A percentile compares a stretch with the other conserved stretches of the same genome.
Conservation (phyloP, 2,113 vertebrate species). For the Climacteris rufus region DNA sequence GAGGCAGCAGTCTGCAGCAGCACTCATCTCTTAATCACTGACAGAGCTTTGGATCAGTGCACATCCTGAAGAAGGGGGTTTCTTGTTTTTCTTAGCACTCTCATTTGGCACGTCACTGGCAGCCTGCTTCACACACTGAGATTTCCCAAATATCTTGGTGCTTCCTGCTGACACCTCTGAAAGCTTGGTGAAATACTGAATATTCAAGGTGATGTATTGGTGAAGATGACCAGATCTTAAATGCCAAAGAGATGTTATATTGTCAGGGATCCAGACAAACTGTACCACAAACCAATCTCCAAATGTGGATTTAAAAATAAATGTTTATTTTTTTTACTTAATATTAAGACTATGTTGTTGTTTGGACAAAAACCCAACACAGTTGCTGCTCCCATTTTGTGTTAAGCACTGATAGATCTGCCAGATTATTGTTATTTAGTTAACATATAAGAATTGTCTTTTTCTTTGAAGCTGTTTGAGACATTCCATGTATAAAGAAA, state of each 20-base stretch:
- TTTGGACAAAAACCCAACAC: background rate
- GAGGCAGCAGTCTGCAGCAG: background rate
- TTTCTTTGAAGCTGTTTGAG: background rate
- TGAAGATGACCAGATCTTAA: background rate
- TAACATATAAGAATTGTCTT: background rate
- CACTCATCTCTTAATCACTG: background rate
- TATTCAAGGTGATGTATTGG: background rate
- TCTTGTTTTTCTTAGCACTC: background rate
- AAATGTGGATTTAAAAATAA: background rate
- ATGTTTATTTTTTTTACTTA: background rate
- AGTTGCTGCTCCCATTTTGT: background rate
- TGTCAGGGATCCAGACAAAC: background rate
- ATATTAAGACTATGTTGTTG: background rate
- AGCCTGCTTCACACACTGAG: background rate
- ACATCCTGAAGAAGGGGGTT: background rate
- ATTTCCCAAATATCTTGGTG: background rate
- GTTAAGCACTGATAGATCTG: background rate
- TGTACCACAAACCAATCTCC: background rate
- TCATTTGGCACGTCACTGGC: background rate
- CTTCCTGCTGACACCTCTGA: background rate
- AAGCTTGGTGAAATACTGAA: background rate
- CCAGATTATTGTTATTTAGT: background rate
- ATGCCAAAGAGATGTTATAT: background rate
- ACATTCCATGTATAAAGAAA: background rate
- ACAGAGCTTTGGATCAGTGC: background rate